Evolutionary conservation across 92 coral and sea anemone genomes (phyloP).

Genomic region (Galaxea fascicularis): DNA sequence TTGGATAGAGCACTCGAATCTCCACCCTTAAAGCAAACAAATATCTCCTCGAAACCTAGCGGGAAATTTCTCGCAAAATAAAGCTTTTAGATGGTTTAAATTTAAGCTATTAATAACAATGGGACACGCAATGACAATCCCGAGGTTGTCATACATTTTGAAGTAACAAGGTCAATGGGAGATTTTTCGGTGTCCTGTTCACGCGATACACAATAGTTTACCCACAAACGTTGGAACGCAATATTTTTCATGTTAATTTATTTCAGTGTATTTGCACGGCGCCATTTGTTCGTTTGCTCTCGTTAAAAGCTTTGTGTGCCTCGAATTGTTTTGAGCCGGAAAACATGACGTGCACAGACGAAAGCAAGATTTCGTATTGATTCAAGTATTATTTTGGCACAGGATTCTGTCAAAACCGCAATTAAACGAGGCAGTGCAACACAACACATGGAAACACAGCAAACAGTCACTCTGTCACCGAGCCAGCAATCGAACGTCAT

Average conservation of each 20-base stretch:
- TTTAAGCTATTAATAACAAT: not conserved
- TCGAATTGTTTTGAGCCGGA: conserved; percentile 19
- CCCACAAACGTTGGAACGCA: conserved; percentile 21
- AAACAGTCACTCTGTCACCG: conserved; percentile 22
- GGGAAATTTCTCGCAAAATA: not conserved
- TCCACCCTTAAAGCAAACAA: conserved; percentile 30
- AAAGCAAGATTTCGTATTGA: conserved; percentile 25
- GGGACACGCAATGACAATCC: not conserved
- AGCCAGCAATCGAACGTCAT: conserved; percentile 22
- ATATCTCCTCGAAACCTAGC: conserved; percentile 8
- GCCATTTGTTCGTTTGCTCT: conserved; percentile 30
- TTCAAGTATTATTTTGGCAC: conserved; percentile 28
- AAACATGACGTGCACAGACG: conserved; percentile 23
- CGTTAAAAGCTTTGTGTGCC: conserved; percentile 8
- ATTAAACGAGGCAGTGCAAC: not conserved
- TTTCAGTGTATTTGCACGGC: not conserved
- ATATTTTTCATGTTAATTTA: not conserved
- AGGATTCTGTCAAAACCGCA: conserved; percentile 32
- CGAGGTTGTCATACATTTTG: not conserved
- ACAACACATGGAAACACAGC: not conserved
- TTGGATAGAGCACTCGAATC: conserved; percentile 29
- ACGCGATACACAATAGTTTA: conserved; percentile 12
- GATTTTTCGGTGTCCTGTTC: not conserved
- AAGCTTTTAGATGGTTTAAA: not conserved
- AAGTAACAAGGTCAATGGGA: not conserved